These are phyloP conservation scores for Phaethornis superciliosus DNA, from an alignment of 2,113 vertebrate species.

Conservation along the genomic window DNA sequence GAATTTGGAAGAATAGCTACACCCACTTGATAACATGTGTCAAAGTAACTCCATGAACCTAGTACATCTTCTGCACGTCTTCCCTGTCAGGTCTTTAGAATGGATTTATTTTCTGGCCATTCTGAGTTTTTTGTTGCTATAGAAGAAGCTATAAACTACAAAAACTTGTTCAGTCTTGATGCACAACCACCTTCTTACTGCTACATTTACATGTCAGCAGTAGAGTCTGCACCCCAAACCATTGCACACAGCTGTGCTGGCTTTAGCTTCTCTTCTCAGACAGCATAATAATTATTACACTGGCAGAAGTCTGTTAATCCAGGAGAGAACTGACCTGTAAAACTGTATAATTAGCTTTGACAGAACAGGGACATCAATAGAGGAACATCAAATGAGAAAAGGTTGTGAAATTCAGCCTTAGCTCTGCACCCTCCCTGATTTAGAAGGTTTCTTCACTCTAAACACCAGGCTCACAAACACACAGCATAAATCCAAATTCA, in stretches of 20 bases:
- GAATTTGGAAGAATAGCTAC: neutral
- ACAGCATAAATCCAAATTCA: neutral
- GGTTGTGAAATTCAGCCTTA: neutral
- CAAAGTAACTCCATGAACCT: neutral
- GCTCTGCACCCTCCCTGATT: neutral
- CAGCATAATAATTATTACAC: neutral
- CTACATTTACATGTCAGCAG: neutral
- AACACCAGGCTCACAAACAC: neutral
- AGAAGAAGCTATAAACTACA: neutral
- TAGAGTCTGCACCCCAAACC: neutral
- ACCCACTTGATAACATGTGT: neutral
- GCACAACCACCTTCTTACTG: neutral
- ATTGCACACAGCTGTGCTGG: neutral
- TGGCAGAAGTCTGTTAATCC: constrained; percentile 15
- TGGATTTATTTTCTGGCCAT: neutral
- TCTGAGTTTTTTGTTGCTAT: neutral
- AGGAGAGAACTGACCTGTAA: constrained; percentile 27
- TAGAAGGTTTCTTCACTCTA: neutral
- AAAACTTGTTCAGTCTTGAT: neutral
- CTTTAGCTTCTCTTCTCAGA: neutral
- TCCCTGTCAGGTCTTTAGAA: neutral
- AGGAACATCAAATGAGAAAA: neutral
- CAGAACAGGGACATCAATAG: constrained; percentile 12
- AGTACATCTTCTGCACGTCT: neutral
- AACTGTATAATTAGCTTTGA: constrained; percentile 9